Percentiles rank a stretch among this genome's conserved stretches.
phyloP scores from a whole-genome alignment of 2,797 vertebrate genomes.

The Sebastes oblongus region DNA sequence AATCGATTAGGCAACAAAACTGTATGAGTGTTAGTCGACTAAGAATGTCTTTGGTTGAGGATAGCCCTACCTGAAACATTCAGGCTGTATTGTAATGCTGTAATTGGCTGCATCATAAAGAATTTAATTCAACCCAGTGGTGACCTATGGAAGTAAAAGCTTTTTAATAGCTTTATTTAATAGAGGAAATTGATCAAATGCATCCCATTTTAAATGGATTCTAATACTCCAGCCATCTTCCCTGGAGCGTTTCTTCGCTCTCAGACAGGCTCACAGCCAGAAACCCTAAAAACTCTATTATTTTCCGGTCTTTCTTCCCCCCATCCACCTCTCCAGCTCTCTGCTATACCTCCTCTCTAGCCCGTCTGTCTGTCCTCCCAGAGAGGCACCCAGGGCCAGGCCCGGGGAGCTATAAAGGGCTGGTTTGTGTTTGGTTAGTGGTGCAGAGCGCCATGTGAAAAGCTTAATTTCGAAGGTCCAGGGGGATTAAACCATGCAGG shows the following conservation, averaged over 20 bases:
- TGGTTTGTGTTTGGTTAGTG: conserved; percentile 76
- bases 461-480: conserved; percentile 70
- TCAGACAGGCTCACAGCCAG: neutral
- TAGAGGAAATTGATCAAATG: neutral
- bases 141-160: neutral
- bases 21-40: neutral
- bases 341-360: conserved; percentile 3
- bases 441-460: conserved; percentile 73
- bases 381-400: conserved; percentile 28
- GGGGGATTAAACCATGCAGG: conserved; percentile 62
- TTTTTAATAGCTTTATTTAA: conserved; percentile 14
- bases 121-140: neutral
- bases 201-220: conserved; percentile 16
- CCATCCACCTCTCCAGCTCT: neutral
- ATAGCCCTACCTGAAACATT: neutral
- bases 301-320: neutral
- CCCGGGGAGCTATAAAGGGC: conserved; percentile 55
- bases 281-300: neutral
- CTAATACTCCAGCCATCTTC: neutral
- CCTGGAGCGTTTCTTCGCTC: neutral
- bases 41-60: no score
- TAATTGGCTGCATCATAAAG: neutral
- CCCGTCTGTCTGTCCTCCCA: conserved; percentile 29
- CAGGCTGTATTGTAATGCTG: neutral
- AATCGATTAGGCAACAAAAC: no score